Conservation (phyloP, 2,888 invertebrate genomes). For the Stenodema calcarata region DNA sequence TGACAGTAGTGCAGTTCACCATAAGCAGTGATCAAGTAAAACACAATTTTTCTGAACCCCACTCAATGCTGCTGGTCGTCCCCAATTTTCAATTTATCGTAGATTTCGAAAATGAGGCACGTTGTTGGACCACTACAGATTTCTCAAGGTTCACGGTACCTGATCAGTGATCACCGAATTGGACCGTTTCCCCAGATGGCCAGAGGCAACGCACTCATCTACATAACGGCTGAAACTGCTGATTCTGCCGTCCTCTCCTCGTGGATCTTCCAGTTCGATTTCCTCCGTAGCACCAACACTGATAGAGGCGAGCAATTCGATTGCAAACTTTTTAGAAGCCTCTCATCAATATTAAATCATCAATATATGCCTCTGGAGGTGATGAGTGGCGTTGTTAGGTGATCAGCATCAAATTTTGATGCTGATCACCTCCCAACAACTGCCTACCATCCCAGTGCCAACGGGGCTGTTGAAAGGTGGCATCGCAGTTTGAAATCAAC, state of each 20-base stretch:
- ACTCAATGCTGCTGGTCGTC: too few species aligned
- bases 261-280: background rate
- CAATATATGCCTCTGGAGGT: too few species aligned
- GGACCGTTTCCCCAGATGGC: slow-evolving; percentile 61
- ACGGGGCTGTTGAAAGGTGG: slow-evolving; percentile 58
- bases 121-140: background rate
- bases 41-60: too few species aligned
- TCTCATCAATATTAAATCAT: background rate
- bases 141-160: slow-evolving; percentile 57
- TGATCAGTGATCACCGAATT: slow-evolving; percentile 60
- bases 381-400: too few species aligned
- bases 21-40: too few species aligned
- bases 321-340: background rate
- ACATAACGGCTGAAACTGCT: slow-evolving; percentile 61
- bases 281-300: background rate
- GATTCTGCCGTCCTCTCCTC: slow-evolving; percentile 52
- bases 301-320: background rate
- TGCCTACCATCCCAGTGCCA: background rate
- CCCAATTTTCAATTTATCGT: too few species aligned
- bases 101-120: too few species aligned
- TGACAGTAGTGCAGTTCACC: too few species aligned
- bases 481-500: slow-evolving; percentile 62
- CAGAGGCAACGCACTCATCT: slow-evolving; percentile 59
- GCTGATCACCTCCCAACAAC: background rate
- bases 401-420: too few species aligned